Base-by-base conservation (phyloP, 2,113 vertebrate species). In the Sebastes fasciatus region DNA sequence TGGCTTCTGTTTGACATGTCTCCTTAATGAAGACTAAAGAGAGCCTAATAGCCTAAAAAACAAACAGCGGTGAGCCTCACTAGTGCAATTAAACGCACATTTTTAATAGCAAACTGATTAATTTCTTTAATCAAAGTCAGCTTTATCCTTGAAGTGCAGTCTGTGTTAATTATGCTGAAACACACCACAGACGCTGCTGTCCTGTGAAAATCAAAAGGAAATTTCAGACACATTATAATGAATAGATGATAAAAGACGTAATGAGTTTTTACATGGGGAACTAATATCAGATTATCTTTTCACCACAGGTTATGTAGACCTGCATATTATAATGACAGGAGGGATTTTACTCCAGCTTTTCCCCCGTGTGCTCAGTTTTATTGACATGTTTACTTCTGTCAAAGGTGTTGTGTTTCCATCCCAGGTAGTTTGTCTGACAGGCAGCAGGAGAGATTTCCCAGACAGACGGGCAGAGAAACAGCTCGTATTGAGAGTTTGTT, bases 371-470 rank as follows among this genome's bases (percentile, higher is more conserved):
- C 77, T 82, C 51, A 13, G 10, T 76, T 86, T 88, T 89, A 87
- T 86, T 93, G 90, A 90, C 86, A 79, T 93, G 88, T 94, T 94
- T 91, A 87, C 83, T 40, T 74, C 88, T 54, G 77, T 76, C 84
- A 84, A 46, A 73, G 73, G 78, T 64, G 23, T 63, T 69, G 61
- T 26, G 61, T 80, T 76, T 67, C 80, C 69, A 79, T 76, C 45
- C 64, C 21, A 62, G 63, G 60, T 86, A 52, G 73, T 82, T 82
- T 81, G 45, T 79, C 64, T 75, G 86, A 86, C 87, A 79, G 77
- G 62, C 51, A 16, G 61, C 76, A 43, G 70, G 65, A 69, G 76
- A 76, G 51, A 57, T 55, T 55, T 69, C 1, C n/a, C 19, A 14
- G 58, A 70, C 48, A 45, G 58, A 64, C 17, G 16, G n/a, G 43